Conservation (phyloP, 2,888 invertebrate genomes). For the Dolichomitus sp. region DNA sequence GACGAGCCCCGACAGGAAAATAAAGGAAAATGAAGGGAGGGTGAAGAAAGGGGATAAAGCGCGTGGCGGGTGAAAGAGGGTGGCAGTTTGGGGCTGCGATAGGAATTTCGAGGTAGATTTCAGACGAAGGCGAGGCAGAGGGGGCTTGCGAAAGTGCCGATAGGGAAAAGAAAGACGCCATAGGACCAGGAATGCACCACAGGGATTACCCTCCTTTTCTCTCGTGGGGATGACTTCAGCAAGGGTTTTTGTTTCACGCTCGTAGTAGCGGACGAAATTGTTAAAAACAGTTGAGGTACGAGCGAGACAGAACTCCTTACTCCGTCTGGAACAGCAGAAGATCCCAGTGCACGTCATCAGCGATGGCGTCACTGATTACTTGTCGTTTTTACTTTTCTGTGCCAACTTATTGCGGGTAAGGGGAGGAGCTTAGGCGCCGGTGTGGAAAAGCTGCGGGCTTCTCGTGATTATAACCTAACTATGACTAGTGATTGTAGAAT, state of each 20-base stretch:
- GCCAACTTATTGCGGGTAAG: slow-evolving; percentile 9
- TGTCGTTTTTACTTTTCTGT: slow-evolving; percentile 1
- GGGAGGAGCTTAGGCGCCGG: background rate
- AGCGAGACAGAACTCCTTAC: background rate
- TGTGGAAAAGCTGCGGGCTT: background rate
- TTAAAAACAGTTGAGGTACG: slow-evolving; percentile 1
- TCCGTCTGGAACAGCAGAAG: background rate
- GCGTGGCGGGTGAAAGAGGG: slow-evolving; percentile 63
- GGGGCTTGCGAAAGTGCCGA: slow-evolving; percentile 15
- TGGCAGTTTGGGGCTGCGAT: slow-evolving; percentile 69
- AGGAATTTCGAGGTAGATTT: slow-evolving; percentile 75
- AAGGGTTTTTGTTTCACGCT: slow-evolving; percentile 40
- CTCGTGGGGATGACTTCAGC: slow-evolving; percentile 1
- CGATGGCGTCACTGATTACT: slow-evolving; percentile 14
- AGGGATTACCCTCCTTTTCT: slow-evolving; percentile 27
- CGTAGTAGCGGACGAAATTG: slow-evolving; percentile 24
- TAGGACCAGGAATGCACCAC: slow-evolving; percentile 43
- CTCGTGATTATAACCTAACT: slow-evolving; percentile 35
- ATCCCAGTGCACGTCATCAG: background rate
- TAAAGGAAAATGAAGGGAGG: slow-evolving; percentile 68
- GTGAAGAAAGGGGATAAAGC: slow-evolving; percentile 44
- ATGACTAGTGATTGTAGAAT: slow-evolving; percentile 50
- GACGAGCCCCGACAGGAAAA: slow-evolving; percentile 67
- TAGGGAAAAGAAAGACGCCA: slow-evolving; percentile 34
- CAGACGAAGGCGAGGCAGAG: slow-evolving; percentile 24